Evolutionary conservation across 2,113 vertebrate species (phyloP).

Genomic region (Zosterops pallidus): DNA sequence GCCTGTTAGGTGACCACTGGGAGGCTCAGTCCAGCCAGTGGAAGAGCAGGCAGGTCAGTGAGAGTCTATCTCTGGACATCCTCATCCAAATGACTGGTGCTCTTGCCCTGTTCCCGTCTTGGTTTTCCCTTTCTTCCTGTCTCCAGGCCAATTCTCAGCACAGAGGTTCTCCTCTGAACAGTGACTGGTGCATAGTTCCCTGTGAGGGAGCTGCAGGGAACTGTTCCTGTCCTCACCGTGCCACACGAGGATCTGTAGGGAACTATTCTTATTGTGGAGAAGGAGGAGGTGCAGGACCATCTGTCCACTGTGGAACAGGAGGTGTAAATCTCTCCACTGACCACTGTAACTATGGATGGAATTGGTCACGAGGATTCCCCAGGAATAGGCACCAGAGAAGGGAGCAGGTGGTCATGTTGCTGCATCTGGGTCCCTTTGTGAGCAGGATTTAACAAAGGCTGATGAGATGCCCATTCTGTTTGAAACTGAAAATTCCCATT

Average conservation of each 20-base stretch:
- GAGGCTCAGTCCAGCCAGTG: neutral
- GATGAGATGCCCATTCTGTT: neutral
- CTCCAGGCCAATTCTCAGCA: neutral
- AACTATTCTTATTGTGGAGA: neutral
- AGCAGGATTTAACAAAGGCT: neutral
- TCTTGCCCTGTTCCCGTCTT: neutral
- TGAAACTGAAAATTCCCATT: neutral
- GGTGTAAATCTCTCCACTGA: neutral
- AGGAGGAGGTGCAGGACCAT: neutral
- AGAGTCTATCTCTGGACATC: neutral
- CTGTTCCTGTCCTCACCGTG: neutral
- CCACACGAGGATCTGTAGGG: neutral
- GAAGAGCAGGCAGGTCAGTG: fast-evolving
- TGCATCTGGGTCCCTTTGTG: neutral
- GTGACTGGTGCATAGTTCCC: neutral
- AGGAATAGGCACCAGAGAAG: neutral
- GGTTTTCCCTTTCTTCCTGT: neutral
- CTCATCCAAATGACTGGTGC: neutral
- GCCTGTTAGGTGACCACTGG: neutral
- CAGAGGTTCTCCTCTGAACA: fast-evolving
- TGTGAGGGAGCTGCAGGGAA: neutral
- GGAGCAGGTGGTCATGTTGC: neutral
- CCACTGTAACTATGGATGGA: neutral
- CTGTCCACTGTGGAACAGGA: neutral
- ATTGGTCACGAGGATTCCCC: neutral